phyloP scores from a whole-genome alignment of 23 tunicate species.

The Trididemnum miniatum region DNA sequence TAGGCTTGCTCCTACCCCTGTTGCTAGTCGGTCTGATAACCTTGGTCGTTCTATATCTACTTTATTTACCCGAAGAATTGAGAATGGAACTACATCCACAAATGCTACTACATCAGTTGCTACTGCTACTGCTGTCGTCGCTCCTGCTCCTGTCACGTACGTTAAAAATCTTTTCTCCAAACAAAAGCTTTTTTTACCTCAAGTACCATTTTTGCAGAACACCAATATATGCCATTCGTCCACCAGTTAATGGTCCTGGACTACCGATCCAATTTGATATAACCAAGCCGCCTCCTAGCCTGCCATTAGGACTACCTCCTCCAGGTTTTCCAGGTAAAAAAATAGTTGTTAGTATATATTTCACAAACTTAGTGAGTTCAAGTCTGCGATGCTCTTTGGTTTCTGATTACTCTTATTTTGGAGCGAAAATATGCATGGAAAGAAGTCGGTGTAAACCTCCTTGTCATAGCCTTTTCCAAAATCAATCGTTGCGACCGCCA shows the following conservation, averaged over 20 bases:
- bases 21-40: conserved; percentile 40
- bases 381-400: too few species aligned
- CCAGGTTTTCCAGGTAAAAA: conserved; percentile 52
- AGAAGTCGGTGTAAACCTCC: too few species aligned
- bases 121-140: neutral
- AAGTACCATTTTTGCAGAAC: neutral
- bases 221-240: conserved; percentile 14
- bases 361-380: too few species aligned
- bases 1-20: neutral
- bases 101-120: conserved; percentile 5
- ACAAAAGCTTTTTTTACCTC: neutral
- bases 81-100: conserved; percentile 24
- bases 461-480: too few species aligned
- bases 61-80: conserved; percentile 70
- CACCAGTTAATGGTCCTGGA: conserved; percentile 39
- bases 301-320: conserved; percentile 49
- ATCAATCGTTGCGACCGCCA: too few species aligned
- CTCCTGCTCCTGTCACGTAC: neutral
- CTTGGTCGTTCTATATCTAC: conserved; percentile 77
- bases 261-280: conserved; percentile 68
- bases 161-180: too few species aligned
- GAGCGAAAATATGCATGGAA: too few species aligned
- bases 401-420: too few species aligned
- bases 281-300: conserved; percentile 75
- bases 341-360: too few species aligned